Percentiles rank a stretch among this genome's conserved stretches.
These are phyloP conservation scores for Anguilla rostrata DNA, from an alignment of 2,113 vertebrate genomes.

Conservation along the genomic window DNA sequence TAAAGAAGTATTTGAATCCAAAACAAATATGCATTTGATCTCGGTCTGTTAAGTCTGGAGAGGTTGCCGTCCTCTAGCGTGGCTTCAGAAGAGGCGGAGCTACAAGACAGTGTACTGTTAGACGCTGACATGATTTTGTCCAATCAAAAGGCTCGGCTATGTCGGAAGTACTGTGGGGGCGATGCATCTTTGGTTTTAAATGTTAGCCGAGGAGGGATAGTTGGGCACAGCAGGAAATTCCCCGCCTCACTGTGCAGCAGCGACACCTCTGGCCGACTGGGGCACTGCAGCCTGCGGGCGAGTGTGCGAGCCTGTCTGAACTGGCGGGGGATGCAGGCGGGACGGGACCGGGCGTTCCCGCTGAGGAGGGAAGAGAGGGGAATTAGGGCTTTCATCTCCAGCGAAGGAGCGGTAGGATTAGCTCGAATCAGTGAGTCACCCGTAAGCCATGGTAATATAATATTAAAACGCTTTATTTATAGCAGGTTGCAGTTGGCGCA, in stretches of 20 bases:
- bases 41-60: no score
- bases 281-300: background rate
- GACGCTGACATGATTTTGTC: background rate
- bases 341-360: no score
- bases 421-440: background rate
- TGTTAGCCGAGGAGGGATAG: no score
- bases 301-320: no score
- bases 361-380: no score
- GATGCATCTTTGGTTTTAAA: no score
- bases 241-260: background rate
- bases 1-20: no score
- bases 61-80: no score
- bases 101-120: background rate
- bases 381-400: no score
- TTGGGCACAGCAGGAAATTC: background rate
- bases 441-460: background rate
- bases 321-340: no score
- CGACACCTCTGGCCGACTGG: background rate
- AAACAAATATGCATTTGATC: no score
- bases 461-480: background rate
- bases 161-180: no score
- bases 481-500: background rate
- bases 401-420: background rate
- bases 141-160: background rate
- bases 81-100: background rate